Evolutionary conservation across 2,797 vertebrate species (phyloP), one percentile per base, ranked within the genome.

Genomic region (Huso huso): DNA sequence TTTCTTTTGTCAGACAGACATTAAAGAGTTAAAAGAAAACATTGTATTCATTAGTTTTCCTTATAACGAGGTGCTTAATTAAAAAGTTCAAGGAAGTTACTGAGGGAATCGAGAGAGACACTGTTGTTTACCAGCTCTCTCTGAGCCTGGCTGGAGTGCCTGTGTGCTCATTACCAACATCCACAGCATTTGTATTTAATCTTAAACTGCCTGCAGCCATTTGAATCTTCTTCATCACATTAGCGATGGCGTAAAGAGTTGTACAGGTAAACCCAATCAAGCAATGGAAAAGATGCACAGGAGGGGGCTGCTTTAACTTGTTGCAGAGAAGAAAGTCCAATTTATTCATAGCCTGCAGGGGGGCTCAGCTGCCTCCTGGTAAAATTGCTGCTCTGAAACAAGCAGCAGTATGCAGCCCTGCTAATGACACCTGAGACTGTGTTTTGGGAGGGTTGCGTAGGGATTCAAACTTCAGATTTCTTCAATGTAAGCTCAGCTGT

Each of bases 351-450:
- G 52, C 83, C 75, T 78, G n/a, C 49, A 71, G 70, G 79, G 72
- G 1, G 51, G 13, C 2, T 48, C 59, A 63, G 76, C 66, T 76
- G 68, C 68, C 57, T 11, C 13, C 49, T 51, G 72, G 66, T 55
- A 64, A 62, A 65, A 66, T 69, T 78, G 79, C 79, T 87, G 78
- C 81, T 88, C 71, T 75, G 76, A 72, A 79, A 81, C 89, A 86
- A 72, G 88, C 71, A 82, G 76, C 62, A 79, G 78, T 86, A 84
- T 86, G 70, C 74, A 48, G 69, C 62, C 68, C 65, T 78, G 68
- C n/a, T 73, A 74, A 78, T 76, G 73, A 82, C 76, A 81, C 75
- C 72, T 71, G 69, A n/a, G 72, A 79, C 76, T 8, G 64, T 73
- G 78, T 80, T 70, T 48, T 69, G 18, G 15, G 55, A 48, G 52